Evolutionary conservation across 35 echinoderm and acorn worm species (phyloP), one percentile per base, ranked within the genome.

Genomic region (Amphiura filiformis): DNA sequence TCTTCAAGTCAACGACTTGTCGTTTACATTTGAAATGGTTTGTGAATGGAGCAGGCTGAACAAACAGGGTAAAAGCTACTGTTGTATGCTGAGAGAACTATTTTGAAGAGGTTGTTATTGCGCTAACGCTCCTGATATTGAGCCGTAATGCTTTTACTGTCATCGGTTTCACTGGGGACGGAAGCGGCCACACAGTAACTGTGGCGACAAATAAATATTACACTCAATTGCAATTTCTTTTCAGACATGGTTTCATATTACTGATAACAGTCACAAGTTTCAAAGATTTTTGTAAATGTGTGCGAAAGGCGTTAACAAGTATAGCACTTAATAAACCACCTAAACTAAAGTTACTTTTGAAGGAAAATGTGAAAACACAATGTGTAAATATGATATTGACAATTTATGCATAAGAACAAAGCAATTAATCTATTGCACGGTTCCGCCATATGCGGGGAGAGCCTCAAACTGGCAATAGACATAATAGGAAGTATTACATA

Each of bases 51-150:
- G 4, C 61, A 13, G 61, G 61, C 61, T 70, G 61, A 70, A 70
- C 61, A 70, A 70, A 70, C 61, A 70, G 28, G 61, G 2, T 70
- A 70, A 70, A 70, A 70, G 61, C 61, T 70, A 70, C 61, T 70
- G 61, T 70, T 70, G 61, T 70, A 70, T n/a, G 26, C 26, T 2
- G 17, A 70, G 28, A 70, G 61, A 2, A 23, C 61, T 15, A 70
- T 70, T 15, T n/a, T 70, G 61, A 70, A 70, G 61, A 70, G 61
- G 17, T 70, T 70, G 61, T 70, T 70, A 70, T 70, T 70, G 28
- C 61, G 28, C 61, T 70, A 70, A 70, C 61, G 61, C 61, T n/a
- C 11, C 26, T 70, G 61, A 70, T 70, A 70, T 70, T n/a, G 61
- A 70, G 26, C 61, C 26, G 61, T 15, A 70, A 70, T 15, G 61